Conservation (phyloP, 2,113 vertebrate species). For the human region GRCh38 chr1:208951001-208951500, state of each 20-base stretch:
- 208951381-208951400: neutral
- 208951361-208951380: neutral
- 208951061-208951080: neutral
- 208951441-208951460: neutral
- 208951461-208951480: neutral
- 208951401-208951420: neutral
- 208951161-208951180: neutral
- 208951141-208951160: neutral
- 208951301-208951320: neutral
- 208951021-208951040: neutral
- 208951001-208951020: neutral
- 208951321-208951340: neutral
- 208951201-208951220: neutral
- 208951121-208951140: neutral
- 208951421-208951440: neutral
- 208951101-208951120: neutral
- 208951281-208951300: neutral
- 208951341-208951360: neutral
- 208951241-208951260: neutral
- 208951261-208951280: no score
- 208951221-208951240: neutral
- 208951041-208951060: neutral
- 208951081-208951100: neutral
- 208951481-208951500: neutral
- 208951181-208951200: neutral